These are phyloP conservation scores for Scalopus aquaticus DNA, from an alignment of 2,113 vertebrate genomes.

Conservation along the genomic window DNA sequence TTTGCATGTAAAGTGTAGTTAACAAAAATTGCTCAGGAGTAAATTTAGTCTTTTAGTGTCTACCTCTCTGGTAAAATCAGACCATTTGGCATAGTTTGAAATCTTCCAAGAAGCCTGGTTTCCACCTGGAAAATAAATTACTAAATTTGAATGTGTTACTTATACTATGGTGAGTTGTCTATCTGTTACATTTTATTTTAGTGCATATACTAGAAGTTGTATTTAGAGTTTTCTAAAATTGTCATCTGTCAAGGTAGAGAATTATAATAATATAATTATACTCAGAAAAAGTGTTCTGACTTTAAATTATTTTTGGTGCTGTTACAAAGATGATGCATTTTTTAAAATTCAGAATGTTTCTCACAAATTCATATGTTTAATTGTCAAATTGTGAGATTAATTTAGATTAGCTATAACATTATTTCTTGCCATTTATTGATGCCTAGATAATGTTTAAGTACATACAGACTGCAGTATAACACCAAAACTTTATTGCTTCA, in stretches of 20 bases:
- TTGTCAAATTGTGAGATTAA: conserved; percentile 58
- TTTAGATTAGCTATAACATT: conserved; percentile 51
- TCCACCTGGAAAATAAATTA: conserved; percentile 80
- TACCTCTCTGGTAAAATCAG: conserved; percentile 70
- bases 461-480: neutral
- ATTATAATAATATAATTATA: conserved; percentile 79
- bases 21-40: conserved; percentile 72
- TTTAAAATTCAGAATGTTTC: conserved; percentile 60
- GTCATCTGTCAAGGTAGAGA: conserved; percentile 81
- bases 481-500: neutral
- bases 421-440: conserved; percentile 43
- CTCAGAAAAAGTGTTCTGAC: conserved; percentile 66
- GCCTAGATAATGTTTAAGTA: neutral
- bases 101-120: conserved; percentile 77
- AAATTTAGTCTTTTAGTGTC: conserved; percentile 67
- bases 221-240: conserved; percentile 80
- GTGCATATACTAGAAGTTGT: conserved; percentile 77
- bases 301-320: conserved; percentile 73
- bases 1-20: conserved; percentile 71
- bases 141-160: conserved; percentile 79
- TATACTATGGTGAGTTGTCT: conserved; percentile 78
- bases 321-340: conserved; percentile 62
- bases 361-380: conserved; percentile 58
- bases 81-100: conserved; percentile 75
- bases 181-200: conserved; percentile 81